Percentiles rank a stretch among this genome's conserved stretches.
Evolutionary conservation across 2,113 vertebrate species (phyloP).

Genomic region (Notarius quadriscutis): DNA sequence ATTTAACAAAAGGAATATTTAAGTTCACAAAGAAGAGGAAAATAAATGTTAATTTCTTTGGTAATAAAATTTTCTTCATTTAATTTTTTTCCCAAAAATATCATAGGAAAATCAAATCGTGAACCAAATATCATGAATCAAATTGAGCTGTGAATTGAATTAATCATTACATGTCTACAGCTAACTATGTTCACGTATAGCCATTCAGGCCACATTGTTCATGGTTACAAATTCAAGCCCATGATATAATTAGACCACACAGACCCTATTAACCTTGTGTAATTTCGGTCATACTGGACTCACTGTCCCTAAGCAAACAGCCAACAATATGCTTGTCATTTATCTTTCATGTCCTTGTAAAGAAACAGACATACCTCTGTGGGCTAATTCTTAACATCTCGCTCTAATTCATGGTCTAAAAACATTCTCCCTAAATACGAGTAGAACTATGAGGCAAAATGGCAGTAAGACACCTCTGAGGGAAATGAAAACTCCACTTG

Average conservation of each 20-base stretch:
- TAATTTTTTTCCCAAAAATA: no score
- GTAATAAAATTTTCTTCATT: no score
- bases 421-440: neutral
- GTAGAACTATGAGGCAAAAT: neutral
- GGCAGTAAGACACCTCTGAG: neutral
- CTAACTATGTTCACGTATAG: neutral
- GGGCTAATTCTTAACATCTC: neutral
- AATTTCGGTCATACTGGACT: slow-evolving; percentile 7
- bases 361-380: neutral
- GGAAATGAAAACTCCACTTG: neutral
- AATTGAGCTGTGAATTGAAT: no score
- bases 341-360: neutral
- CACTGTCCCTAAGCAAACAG: slow-evolving; percentile 8
- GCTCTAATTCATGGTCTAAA: neutral
- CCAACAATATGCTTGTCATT: slow-evolving; percentile 23
- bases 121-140: no score
- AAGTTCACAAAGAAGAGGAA: no score
- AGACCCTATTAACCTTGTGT: neutral
- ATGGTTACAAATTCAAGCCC: neutral
- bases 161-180: no score
- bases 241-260: neutral
- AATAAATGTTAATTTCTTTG: no score
- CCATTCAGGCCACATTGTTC: neutral
- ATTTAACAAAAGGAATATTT: no score
- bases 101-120: no score